A percentile compares a stretch with the other conserved stretches of the same genome.
Conservation (phyloP, 2,888 invertebrate genomes). For the Ligdia adustata region DNA sequence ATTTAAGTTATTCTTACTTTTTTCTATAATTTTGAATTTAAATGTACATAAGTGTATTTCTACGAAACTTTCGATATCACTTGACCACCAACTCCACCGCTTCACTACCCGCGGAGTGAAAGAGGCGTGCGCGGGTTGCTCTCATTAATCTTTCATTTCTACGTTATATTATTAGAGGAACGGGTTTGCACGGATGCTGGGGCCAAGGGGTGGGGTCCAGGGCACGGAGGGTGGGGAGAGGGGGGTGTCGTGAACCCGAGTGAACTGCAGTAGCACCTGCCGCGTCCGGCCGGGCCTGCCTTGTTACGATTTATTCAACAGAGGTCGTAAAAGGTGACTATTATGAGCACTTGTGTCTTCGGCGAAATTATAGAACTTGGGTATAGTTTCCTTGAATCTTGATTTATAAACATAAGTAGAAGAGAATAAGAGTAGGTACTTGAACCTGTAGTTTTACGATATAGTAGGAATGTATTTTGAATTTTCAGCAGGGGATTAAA, state of each 20-base stretch:
- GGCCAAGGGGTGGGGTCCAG: constrained; percentile 38
- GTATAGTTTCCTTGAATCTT: not conserved
- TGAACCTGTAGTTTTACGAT: no score
- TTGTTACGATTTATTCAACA: constrained; percentile 40
- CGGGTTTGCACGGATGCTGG: constrained; percentile 82
- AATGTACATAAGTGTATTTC: no score
- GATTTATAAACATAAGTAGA: not conserved
- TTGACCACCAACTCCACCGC: constrained; percentile 25
- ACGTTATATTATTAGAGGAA: constrained; percentile 83
- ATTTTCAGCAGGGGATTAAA: no score
- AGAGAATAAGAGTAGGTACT: no score
- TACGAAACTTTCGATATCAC: constrained; percentile 41
- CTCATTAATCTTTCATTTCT: constrained; percentile 84
- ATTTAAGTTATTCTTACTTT: no score
- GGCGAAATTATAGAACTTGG: constrained; percentile 32
- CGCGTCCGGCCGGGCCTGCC: constrained; percentile 66
- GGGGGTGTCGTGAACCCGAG: constrained; percentile 73
- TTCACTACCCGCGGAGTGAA: constrained; percentile 67
- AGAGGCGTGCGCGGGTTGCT: constrained; percentile 82
- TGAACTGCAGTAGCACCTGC: constrained; percentile 83
- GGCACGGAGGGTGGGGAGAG: constrained; percentile 36
- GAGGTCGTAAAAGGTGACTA: constrained; percentile 54
- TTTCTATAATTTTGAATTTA: no score
- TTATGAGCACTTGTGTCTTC: constrained; percentile 47
- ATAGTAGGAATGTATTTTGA: no score